These are phyloP conservation scores for Coremacera marginata DNA, from an alignment of 2,888 invertebrate species.

Conservation along the genomic window DNA sequence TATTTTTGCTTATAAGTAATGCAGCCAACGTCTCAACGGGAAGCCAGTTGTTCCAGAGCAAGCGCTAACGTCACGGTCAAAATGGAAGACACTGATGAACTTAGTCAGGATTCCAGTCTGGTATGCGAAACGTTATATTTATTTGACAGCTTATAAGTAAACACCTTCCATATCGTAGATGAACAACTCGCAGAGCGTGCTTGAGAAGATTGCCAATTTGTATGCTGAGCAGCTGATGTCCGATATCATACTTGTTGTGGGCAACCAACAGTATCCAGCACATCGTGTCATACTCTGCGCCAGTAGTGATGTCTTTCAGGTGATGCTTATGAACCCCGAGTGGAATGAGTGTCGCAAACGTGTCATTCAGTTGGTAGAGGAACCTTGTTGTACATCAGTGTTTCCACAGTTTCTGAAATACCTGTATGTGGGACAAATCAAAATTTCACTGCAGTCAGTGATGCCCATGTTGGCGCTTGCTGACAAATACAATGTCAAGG, in stretches of 20 bases:
- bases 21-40: constrained; percentile 11
- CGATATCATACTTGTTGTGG: constrained; percentile 88
- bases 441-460: constrained; percentile 85
- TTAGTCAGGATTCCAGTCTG: constrained; percentile 54
- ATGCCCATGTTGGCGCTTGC: constrained; percentile 90
- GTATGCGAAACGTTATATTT: constrained; percentile 39
- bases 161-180: constrained; percentile 65
- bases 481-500: constrained; percentile 95
- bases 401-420: constrained; percentile 90
- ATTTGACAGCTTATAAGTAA: background rate
- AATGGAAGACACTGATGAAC: constrained; percentile 48
- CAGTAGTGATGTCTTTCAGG: constrained; percentile 95
- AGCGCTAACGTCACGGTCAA: constrained; percentile 21
- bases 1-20: background rate
- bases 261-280: constrained; percentile 84
- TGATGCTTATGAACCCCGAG: constrained; percentile 95
- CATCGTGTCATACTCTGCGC: constrained; percentile 93
- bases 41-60: background rate
- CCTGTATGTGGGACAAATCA: constrained; percentile 91
- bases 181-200: constrained; percentile 85
- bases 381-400: constrained; percentile 84
- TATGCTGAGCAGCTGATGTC: constrained; percentile 91
- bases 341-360: constrained; percentile 93
- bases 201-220: constrained; percentile 84
- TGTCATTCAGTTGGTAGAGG: constrained; percentile 86